phyloP scores from a whole-genome alignment of 2,888 invertebrate genomes.

The Trachelus stipa region DNA sequence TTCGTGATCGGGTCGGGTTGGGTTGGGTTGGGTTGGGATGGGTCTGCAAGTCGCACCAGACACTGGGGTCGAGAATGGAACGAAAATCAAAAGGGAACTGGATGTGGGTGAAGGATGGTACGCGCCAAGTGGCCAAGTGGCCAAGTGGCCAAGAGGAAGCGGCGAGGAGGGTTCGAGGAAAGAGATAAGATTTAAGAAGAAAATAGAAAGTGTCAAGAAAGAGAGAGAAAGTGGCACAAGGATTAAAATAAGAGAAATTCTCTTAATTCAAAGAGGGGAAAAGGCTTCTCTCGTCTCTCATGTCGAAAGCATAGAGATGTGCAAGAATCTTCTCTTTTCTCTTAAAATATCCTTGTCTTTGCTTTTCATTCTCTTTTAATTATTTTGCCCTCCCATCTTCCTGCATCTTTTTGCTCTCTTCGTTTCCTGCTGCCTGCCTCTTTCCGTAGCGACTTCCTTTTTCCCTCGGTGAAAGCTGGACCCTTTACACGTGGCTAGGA shows the following conservation, averaged over 20 bases:
- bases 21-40: too few species aligned
- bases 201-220: neutral
- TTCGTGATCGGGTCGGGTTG: too few species aligned
- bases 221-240: conserved; percentile 10
- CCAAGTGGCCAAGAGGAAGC: neutral
- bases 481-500: too few species aligned
- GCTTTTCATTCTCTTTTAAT: conserved; percentile 27
- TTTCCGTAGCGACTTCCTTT: too few species aligned
- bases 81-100: conserved; percentile 35
- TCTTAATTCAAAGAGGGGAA: too few species aligned
- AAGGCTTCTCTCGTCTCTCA: too few species aligned
- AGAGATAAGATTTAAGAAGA: neutral
- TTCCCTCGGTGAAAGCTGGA: too few species aligned
- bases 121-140: neutral
- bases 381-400: conserved; percentile 11
- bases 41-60: neutral
- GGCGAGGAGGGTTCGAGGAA: neutral
- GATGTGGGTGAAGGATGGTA: conserved; percentile 16
- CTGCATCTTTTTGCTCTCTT: too few species aligned
- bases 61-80: conserved; percentile 10
- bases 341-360: conserved; percentile 24
- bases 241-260: conserved; percentile 13
- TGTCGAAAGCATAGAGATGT: too few species aligned
- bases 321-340: too few species aligned
- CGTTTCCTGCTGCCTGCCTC: too few species aligned